A percentile compares a stretch with the other conserved stretches of the same genome.
Evolutionary conservation across 1,140 invertebrate genomes (phyloP).

Genomic region (Euglossa dilemma): DNA sequence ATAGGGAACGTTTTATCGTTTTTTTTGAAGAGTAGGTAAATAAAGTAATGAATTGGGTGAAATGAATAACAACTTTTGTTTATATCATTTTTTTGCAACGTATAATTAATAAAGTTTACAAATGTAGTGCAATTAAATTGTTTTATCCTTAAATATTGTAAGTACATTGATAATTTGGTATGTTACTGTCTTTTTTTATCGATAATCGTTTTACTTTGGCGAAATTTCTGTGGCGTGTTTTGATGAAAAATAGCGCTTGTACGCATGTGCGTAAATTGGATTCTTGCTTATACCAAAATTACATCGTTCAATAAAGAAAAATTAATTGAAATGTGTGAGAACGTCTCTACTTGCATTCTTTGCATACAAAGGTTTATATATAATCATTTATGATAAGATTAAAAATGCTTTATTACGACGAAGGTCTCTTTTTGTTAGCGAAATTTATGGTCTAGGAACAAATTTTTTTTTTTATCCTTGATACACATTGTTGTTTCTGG

Average conservation of each 20-base stretch:
- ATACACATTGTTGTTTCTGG: background rate
- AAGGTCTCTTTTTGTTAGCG: conserved; percentile 19
- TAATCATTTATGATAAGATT: conserved; percentile 22
- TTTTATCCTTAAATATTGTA: conserved; percentile 61
- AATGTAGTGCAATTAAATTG: conserved; percentile 68
- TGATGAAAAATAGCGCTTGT: conserved; percentile 22
- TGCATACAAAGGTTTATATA: conserved; percentile 13
- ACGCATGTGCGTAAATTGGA: background rate
- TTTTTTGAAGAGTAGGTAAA: background rate
- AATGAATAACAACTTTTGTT: conserved; percentile 16
- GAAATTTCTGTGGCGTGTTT: conserved; percentile 7
- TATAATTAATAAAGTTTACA: conserved; percentile 73
- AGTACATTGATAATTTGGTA: conserved; percentile 58
- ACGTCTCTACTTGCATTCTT: background rate
- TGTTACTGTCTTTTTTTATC: conserved; percentile 23
- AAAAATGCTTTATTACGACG: conserved; percentile 35
- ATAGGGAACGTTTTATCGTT: background rate
- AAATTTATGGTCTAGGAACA: conserved; percentile 20
- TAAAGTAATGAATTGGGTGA: background rate
- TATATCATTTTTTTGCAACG: conserved; percentile 60
- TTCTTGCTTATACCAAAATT: conserved; percentile 2
- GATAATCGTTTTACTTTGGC: conserved; percentile 33
- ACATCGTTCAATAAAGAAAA: background rate
- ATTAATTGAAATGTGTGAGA: background rate
- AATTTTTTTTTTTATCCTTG: conserved; percentile 5